Evolutionary conservation across 2,888 invertebrate genomes (phyloP), one percentile per base, ranked within the genome.

Genomic region (Abrostola tripartita): DNA sequence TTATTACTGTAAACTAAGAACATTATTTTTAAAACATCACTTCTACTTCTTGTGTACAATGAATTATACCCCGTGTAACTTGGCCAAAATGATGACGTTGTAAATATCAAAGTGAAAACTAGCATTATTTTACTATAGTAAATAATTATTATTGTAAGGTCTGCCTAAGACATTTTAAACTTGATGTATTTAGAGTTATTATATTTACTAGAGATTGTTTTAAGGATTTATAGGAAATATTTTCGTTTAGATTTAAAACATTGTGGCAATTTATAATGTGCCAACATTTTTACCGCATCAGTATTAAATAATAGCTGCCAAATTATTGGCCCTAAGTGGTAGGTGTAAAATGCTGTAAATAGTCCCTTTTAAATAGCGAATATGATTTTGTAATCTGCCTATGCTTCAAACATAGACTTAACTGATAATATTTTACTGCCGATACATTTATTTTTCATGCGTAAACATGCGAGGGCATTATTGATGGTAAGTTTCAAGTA

Each of bases 261-360:
- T 85, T 83, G 81, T 82, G 92, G 93, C 92, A 81, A 90, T 87
- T 88, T 87, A 79, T 84, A 89, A 85, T 88, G 94, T 95, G 95
- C 95, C 94, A 95, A 93, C 93, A 92, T 94, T 95, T 95, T 95
- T 95, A 95, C 94, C 95, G 92, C 90, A 90, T 92, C 95, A 95
- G 94, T 95, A 95, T 95, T 94, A 90, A 92, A 78, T 78, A 42
- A 91, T 93, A 94, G 92, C 91, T 92, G 93, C 93, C 93, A 93
- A 93, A 92, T 81, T 83, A 85, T 85, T 90, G 88, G 87, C 89
- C 86, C 80, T 89, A 86, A 88, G 88, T 89, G 82, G 88, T 92
- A 92, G 90, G 82, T 86, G 87, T 89, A 88, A 84, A 90, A 88
- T 85, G 89, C 89, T 94, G 93, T 94, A 94, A 87, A 93, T 93